Percentiles rank a stretch among this genome's conserved stretches.
These are phyloP conservation scores for Nothocercus julius DNA, from an alignment of 2,113 vertebrate species.

Conservation along the genomic window DNA sequence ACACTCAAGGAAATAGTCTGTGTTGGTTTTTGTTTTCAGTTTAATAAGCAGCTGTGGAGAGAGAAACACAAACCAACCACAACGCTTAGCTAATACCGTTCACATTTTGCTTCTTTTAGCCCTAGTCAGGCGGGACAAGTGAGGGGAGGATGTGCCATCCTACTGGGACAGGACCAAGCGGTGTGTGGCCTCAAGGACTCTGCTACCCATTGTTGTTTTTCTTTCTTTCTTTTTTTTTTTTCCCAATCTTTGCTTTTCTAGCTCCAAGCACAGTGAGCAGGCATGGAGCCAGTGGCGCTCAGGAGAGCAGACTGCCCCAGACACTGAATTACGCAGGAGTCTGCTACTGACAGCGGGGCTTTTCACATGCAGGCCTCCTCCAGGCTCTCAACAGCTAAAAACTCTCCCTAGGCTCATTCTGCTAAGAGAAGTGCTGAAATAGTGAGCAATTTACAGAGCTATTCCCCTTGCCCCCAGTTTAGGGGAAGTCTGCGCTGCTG, in stretches of 20 bases:
- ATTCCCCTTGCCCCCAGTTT: not conserved
- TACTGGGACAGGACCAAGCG: not conserved
- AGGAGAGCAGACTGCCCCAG: not conserved
- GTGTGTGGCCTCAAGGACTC: not conserved
- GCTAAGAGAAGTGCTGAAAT: not conserved
- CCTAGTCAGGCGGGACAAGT: not conserved
- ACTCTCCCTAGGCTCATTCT: not conserved
- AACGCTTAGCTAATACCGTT: not conserved
- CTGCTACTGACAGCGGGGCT: not conserved
- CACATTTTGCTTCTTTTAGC: not conserved
- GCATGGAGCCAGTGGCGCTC: not conserved
- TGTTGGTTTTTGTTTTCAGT: constrained; percentile 83
- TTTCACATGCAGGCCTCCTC: not conserved
- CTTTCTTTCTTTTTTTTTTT: not conserved
- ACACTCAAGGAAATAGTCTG: constrained; percentile 90
- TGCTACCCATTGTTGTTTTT: not conserved
- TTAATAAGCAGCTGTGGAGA: constrained; percentile 86
- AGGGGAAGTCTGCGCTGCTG: not conserved
- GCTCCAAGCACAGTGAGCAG: not conserved
- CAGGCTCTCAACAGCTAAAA: not conserved
- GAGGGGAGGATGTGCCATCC: not conserved
- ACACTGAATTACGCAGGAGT: not conserved
- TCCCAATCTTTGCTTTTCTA: not conserved
- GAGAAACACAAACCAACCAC: constrained; percentile 18
- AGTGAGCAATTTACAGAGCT: not conserved